Evolutionary conservation across 2,888 invertebrate genomes (phyloP).

Genomic region (Ditula angustiorana): DNA sequence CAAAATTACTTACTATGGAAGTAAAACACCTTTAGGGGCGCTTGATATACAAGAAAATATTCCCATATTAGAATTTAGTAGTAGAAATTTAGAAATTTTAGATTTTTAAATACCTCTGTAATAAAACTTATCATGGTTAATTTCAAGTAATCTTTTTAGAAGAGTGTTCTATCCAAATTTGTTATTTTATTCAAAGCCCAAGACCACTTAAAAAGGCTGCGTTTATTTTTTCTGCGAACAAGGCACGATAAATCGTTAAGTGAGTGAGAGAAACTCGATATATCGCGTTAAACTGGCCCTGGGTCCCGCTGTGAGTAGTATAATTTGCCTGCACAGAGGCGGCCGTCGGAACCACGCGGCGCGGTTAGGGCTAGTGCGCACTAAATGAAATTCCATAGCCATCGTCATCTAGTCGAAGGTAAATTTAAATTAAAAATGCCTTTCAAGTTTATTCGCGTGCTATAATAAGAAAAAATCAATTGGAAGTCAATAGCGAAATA

Average conservation of each 20-base stretch:
- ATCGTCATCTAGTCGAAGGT: constrained; percentile 23
- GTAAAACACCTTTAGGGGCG: too few species aligned
- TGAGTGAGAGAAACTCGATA: constrained; percentile 69
- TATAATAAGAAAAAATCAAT: constrained; percentile 42
- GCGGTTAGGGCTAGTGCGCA: constrained; percentile 49
- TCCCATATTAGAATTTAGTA: too few species aligned
- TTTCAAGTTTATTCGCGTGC: constrained; percentile 4
- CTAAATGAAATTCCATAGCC: constrained; percentile 52
- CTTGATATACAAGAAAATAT: too few species aligned
- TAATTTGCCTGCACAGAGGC: constrained; percentile 67
- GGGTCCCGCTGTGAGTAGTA: constrained; percentile 68
- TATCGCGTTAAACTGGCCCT: constrained; percentile 63
- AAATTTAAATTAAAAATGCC: constrained; percentile 36
- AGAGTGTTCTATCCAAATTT: not conserved
- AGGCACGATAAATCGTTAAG: constrained; percentile 59
- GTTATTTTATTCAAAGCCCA: constrained; percentile 4
- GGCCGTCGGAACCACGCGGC: constrained; percentile 49
- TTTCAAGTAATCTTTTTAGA: not conserved
- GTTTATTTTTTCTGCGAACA: constrained; percentile 47
- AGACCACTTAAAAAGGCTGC: constrained; percentile 11
- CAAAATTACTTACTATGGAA: too few species aligned
- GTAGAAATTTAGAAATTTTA: too few species aligned
- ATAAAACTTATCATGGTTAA: not conserved
- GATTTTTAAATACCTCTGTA: too few species aligned
- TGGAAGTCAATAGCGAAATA: constrained; percentile 43